These are phyloP conservation scores for Mamestra brassicae DNA, from an alignment of 2,888 invertebrate species.

Conservation along the genomic window DNA sequence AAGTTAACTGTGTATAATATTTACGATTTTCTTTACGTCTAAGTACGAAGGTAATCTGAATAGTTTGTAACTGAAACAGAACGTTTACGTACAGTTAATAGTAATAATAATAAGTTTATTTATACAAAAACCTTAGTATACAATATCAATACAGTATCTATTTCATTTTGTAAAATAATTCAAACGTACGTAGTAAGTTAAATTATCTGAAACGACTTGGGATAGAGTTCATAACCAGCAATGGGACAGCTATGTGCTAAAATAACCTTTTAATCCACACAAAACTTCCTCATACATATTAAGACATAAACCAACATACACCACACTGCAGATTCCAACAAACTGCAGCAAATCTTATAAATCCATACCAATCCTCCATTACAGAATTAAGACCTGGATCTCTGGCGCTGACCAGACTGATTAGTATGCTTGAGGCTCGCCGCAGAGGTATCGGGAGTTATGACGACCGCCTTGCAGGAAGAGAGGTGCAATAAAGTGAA, in stretches of 20 bases:
- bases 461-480: constrained; percentile 77
- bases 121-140: too few relatives aligned
- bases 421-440: constrained; percentile 60
- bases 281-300: background rate
- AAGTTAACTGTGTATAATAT: too few relatives aligned
- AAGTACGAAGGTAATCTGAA: background rate
- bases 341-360: constrained; percentile 18
- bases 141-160: too few relatives aligned
- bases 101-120: too few relatives aligned
- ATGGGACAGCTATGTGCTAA: too few relatives aligned
- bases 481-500: constrained; percentile 86
- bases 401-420: constrained; percentile 47
- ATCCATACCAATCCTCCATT: constrained; percentile 46
- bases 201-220: too few relatives aligned
- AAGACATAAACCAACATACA: constrained; percentile 23
- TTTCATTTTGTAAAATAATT: too few relatives aligned
- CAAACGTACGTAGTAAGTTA: too few relatives aligned
- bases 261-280: too few relatives aligned
- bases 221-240: too few relatives aligned
- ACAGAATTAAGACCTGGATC: constrained; percentile 43
- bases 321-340: background rate
- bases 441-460: constrained; percentile 75
- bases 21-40: too few relatives aligned
- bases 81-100: too few relatives aligned
- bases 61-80: background rate